A percentile compares a stretch with the other conserved stretches of the same genome.
Evolutionary conservation across 1,140 invertebrate species (phyloP).

Genomic region (Drosophila varians): DNA sequence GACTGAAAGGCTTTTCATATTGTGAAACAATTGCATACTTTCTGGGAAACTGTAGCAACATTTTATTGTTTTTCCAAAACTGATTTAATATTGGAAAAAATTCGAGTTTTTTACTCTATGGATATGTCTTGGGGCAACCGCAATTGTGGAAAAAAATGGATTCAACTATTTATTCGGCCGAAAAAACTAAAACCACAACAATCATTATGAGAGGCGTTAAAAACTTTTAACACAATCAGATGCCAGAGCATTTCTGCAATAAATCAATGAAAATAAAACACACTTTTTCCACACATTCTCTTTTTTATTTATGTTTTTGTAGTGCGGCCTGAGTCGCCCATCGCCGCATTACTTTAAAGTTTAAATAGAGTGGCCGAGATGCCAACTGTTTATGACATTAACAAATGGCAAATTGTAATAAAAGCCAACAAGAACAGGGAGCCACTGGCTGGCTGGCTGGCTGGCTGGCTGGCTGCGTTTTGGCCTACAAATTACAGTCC

Average conservation of each 20-base stretch:
- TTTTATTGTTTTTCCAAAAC: background rate
- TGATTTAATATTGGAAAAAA: background rate
- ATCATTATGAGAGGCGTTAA: conserved; percentile 51
- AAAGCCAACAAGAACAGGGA: conserved; percentile 33
- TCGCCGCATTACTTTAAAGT: conserved; percentile 2
- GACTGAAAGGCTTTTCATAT: background rate
- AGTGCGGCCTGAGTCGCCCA: background rate
- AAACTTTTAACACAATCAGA: conserved; percentile 55
- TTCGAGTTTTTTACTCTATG: background rate
- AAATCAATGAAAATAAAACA: conserved; percentile 61
- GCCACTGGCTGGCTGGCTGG: conserved; percentile 6
- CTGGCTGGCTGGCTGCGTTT: too few relatives aligned
- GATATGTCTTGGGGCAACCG: conserved; percentile 7
- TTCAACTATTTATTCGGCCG: conserved; percentile 18
- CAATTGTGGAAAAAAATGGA: conserved; percentile 3
- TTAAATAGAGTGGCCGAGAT: background rate
- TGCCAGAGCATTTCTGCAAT: conserved; percentile 43
- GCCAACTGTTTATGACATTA: conserved; percentile 60
- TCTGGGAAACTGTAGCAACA: background rate
- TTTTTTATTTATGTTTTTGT: conserved; percentile 8
- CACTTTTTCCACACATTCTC: conserved; percentile 32
- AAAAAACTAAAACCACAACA: conserved; percentile 40
- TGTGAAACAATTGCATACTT: background rate
- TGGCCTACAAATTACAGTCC: conserved; percentile 37
- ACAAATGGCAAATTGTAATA: conserved; percentile 73